These are phyloP conservation scores for Troides oblongomaculatus DNA, from an alignment of 2,888 invertebrate genomes.

Conservation along the genomic window DNA sequence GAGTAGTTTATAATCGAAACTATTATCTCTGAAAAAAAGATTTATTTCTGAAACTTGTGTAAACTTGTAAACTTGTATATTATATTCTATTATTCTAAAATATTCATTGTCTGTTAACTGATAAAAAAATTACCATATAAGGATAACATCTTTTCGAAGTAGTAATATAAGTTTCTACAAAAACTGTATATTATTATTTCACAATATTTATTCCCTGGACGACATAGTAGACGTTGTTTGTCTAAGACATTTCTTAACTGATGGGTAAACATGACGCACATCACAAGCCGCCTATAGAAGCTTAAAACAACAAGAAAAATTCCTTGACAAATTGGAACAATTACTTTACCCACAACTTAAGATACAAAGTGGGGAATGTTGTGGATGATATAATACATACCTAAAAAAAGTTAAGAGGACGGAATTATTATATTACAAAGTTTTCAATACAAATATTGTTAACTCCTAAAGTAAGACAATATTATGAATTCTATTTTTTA, in stretches of 20 bases:
- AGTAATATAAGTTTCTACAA: background rate
- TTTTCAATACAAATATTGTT: background rate
- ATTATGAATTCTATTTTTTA: too few relatives aligned
- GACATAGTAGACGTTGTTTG: slow-evolving; percentile 1
- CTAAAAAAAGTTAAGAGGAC: background rate
- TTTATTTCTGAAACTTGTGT: too few relatives aligned
- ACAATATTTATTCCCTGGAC: background rate
- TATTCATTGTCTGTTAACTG: background rate
- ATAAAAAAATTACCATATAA: background rate
- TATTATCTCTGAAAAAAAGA: background rate
- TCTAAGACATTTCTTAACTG: slow-evolving; percentile 19
- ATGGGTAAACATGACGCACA: slow-evolving; percentile 11
- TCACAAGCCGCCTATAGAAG: slow-evolving; percentile 1
- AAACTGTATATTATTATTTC: background rate
- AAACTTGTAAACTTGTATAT: too few relatives aligned
- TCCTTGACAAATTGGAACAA: background rate
- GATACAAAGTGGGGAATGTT: background rate
- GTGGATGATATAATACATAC: background rate
- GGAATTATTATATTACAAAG: too few relatives aligned
- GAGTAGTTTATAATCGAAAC: too few relatives aligned
- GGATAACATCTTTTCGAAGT: background rate
- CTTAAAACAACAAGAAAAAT: slow-evolving; percentile 2
- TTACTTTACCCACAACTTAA: background rate
- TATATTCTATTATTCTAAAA: too few relatives aligned
- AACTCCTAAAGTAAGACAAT: too few relatives aligned